phyloP scores from a whole-genome alignment of 2,888 invertebrate species.

The Dascillus cervinus region DNA sequence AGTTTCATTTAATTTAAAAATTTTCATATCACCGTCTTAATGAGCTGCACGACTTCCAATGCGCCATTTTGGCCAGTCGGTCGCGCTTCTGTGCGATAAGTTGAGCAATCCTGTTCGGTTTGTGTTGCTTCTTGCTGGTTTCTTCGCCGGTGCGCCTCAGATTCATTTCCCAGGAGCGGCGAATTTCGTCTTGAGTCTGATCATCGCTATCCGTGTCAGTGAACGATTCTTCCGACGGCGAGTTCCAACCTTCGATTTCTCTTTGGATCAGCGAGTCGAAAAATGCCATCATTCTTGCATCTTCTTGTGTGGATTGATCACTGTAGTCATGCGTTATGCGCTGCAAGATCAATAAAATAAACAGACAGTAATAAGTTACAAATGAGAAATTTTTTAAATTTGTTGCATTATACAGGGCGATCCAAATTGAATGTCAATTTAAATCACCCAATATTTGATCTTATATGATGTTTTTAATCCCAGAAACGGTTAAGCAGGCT shows the following conservation, averaged over 20 bases:
- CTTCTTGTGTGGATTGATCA: slow-evolving; percentile 80
- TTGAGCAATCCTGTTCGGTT: slow-evolving; percentile 60
- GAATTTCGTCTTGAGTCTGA: slow-evolving; percentile 20
- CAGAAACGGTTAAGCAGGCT: no score
- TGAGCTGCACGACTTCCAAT: slow-evolving; percentile 46
- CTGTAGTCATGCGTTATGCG: slow-evolving; percentile 84
- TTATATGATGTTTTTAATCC: no score
- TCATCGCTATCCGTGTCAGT: slow-evolving; percentile 33
- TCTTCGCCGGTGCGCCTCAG: slow-evolving; percentile 37
- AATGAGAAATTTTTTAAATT: not conserved
- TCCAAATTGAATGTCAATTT: no score
- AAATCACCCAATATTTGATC: no score
- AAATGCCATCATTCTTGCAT: slow-evolving; percentile 94
- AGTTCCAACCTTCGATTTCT: slow-evolving; percentile 71
- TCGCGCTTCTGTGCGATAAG: slow-evolving; percentile 65
- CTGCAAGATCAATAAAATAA: slow-evolving; percentile 37
- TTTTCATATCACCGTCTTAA: slow-evolving; percentile 26
- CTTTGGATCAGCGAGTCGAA: slow-evolving; percentile 90
- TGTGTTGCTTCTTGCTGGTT: slow-evolving; percentile 33
- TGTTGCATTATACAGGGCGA: not conserved
- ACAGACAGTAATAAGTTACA: no score
- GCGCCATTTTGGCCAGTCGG: slow-evolving; percentile 56
- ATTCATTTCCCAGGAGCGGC: slow-evolving; percentile 18
- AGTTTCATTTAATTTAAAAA: not conserved
- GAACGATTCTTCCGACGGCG: slow-evolving; percentile 30